phyloP scores from a whole-genome alignment of 2,113 vertebrate species.

The Onychorhynchus coronatus region DNA sequence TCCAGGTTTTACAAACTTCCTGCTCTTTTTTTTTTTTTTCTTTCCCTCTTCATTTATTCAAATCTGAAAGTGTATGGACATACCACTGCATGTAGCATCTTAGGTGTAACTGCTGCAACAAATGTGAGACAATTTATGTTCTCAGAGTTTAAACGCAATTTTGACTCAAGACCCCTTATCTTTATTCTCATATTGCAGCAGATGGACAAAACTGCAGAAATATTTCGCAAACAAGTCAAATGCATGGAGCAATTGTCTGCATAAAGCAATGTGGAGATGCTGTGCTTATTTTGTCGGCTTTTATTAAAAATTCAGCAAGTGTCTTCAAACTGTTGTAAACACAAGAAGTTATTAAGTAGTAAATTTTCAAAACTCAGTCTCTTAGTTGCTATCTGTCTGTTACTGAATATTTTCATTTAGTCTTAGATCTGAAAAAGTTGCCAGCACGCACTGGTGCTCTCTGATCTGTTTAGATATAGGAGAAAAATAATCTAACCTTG shows the following conservation, averaged over 20 bases:
- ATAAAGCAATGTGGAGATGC: neutral
- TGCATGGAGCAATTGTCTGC: neutral
- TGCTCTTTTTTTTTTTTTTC: neutral
- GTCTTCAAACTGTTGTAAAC: constrained; percentile 15
- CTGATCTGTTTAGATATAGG: neutral
- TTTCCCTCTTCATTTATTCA: neutral
- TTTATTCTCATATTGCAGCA: neutral
- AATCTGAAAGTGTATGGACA: neutral
- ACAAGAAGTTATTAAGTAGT: neutral
- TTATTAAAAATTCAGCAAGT: constrained; percentile 31
- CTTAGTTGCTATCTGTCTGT: neutral
- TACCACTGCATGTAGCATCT: neutral
- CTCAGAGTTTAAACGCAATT: neutral
- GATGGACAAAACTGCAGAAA: neutral
- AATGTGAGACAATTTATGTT: neutral
- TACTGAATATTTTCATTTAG: neutral
- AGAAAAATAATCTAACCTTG: neutral
- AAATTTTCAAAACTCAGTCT: neutral
- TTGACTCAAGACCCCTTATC: neutral
- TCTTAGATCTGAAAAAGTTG: neutral
- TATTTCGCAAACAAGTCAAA: neutral
- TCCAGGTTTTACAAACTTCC: neutral
- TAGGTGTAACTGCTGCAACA: neutral
- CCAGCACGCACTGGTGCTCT: neutral
- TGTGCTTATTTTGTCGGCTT: neutral